Conservation (phyloP, 2,888 invertebrate species). For the Himalopsyche kuldschensis region DNA sequence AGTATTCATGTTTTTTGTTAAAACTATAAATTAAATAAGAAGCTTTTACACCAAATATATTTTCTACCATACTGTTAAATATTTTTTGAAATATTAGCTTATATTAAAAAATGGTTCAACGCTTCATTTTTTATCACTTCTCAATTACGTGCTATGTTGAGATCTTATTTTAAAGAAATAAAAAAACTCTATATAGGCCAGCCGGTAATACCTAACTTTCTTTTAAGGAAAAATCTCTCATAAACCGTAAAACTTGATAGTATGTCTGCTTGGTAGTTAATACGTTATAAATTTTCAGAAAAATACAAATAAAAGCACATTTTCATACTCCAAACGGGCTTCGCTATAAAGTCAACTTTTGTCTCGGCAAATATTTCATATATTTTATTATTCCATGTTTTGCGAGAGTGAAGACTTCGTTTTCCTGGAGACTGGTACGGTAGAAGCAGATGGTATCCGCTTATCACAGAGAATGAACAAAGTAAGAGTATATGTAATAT, state of each 20-base stretch:
- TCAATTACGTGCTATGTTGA: too few species aligned
- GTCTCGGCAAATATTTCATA: constrained; percentile 13
- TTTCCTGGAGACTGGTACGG: constrained; percentile 8
- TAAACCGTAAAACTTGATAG: background rate
- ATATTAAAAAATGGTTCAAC: too few species aligned
- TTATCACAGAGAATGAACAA: constrained; percentile 17
- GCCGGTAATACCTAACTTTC: too few species aligned
- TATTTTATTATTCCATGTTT: constrained; percentile 19
- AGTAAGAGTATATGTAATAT: constrained; percentile 9
- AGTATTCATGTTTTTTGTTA: background rate
- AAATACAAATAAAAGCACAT: background rate
- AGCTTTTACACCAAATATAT: background rate
- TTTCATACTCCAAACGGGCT: background rate
- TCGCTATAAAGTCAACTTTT: background rate
- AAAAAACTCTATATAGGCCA: too few species aligned
- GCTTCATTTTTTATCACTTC: too few species aligned
- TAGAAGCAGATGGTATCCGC: constrained; percentile 11
- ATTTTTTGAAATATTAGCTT: background rate
- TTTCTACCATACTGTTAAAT: background rate
- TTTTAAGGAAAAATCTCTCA: background rate
- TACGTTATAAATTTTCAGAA: background rate
- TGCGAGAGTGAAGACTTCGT: background rate
- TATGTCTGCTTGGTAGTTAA: background rate
- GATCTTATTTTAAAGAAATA: too few species aligned
- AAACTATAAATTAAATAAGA: background rate